Percentiles rank a stretch among this genome's conserved stretches.
Conservation (phyloP, 1,140 invertebrate genomes). For the Tigriopus japonicus region DNA sequence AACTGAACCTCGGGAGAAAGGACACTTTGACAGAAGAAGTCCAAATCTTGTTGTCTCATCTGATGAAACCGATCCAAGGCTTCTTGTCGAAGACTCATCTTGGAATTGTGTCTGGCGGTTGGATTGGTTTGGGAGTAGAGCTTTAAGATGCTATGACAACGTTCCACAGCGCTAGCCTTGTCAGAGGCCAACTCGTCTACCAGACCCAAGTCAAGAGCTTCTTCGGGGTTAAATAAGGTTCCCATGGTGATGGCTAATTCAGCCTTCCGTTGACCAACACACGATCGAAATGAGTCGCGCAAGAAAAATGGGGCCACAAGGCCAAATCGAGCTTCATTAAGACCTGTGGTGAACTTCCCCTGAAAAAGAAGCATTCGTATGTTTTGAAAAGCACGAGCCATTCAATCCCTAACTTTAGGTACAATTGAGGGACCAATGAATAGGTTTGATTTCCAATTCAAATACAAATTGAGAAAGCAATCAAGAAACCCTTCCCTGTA, state of each 20-base stretch:
- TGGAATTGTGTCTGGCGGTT: background rate
- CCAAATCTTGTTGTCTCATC: background rate
- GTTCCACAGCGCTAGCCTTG: background rate
- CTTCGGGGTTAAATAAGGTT: background rate
- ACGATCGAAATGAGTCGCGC: background rate
- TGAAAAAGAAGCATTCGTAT: no score
- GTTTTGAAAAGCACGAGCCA: no score
- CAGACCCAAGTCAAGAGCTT: background rate
- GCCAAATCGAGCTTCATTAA: background rate
- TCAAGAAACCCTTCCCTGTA: no score
- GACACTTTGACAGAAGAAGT: background rate
- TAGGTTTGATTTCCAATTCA: no score
- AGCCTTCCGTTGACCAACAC: background rate
- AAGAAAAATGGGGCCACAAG: background rate
- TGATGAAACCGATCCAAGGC: background rate
- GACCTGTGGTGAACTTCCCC: background rate
- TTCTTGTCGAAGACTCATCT: background rate
- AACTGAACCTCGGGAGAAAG: background rate
- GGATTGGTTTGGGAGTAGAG: background rate
- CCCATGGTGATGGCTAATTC: background rate
- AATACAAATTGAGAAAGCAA: no score
- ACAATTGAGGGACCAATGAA: no score
- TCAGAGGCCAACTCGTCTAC: background rate
- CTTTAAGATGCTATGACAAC: background rate
- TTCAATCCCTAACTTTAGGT: no score